These are phyloP conservation scores for Drosophila heteroneura DNA, from an alignment of 2,888 invertebrate species.

Conservation along the genomic window DNA sequence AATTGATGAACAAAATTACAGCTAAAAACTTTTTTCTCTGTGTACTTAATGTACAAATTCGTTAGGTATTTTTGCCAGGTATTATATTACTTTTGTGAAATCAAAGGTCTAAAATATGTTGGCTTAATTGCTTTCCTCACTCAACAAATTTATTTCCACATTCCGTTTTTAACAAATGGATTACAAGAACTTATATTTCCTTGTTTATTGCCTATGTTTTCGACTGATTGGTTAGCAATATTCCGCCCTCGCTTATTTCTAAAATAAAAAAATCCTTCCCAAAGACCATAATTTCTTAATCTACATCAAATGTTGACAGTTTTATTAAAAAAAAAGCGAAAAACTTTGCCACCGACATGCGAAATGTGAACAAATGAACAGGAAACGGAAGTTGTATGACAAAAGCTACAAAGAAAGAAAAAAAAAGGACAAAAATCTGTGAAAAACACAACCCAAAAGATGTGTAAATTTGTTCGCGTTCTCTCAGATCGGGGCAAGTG, in stretches of 20 bases:
- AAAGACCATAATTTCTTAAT: conserved; percentile 77
- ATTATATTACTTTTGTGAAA: not conserved
- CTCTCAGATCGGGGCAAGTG: conserved; percentile 63
- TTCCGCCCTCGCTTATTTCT: not conserved
- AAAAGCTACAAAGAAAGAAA: conserved; percentile 36
- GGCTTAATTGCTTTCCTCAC: not conserved
- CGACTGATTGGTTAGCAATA: conserved; percentile 31
- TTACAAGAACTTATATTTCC: conserved; percentile 13
- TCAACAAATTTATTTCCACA: conserved; percentile 11
- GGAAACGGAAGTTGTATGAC: conserved; percentile 78
- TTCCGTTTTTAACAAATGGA: conserved; percentile 3
- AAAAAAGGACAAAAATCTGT: conserved; percentile 37
- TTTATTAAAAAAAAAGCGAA: conserved; percentile 67
- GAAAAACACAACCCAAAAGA: conserved; percentile 55
- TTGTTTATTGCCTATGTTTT: not conserved
- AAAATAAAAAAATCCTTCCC: conserved; percentile 29
- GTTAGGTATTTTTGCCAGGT: not conserved
- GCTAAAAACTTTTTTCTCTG: too few species aligned
- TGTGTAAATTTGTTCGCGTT: conserved; percentile 73
- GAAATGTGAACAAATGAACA: conserved; percentile 81
- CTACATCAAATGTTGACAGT: conserved; percentile 80
- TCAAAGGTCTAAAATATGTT: not conserved
- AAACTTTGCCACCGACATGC: conserved; percentile 60
- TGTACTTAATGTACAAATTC: not conserved
- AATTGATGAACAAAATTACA: not conserved